phyloP scores from a whole-genome alignment of 1,140 invertebrate genomes.

The Aphelinus certus region DNA sequence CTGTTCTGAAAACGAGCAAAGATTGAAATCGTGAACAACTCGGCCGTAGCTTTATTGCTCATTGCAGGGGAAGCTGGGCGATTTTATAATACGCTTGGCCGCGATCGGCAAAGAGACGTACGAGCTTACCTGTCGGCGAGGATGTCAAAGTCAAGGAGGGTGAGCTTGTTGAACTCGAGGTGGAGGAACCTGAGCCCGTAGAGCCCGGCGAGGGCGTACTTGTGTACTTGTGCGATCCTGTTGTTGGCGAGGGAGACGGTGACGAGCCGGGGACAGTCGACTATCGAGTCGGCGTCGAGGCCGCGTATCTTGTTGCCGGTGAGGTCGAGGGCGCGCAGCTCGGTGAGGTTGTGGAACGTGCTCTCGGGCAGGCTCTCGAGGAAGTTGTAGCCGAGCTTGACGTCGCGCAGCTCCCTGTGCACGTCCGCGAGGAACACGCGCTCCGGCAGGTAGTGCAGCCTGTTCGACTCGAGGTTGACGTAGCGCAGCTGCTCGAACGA shows the following conservation, averaged over 20 bases:
- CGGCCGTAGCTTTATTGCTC: too few relatives aligned
- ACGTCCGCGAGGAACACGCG: conserved; percentile 74
- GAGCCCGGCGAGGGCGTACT: conserved; percentile 74
- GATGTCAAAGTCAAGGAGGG: conserved; percentile 54
- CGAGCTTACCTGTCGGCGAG: conserved; percentile 50
- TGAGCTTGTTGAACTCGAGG: conserved; percentile 60
- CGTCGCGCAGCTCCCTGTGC: conserved; percentile 79
- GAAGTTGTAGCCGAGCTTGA: conserved; percentile 77
- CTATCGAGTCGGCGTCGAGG: conserved; percentile 50
- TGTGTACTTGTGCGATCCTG: conserved; percentile 74
- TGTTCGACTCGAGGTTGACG: conserved; percentile 87
- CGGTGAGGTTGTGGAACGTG: conserved; percentile 74
- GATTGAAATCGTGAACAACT: too few relatives aligned
- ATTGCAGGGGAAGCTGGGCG: too few relatives aligned
- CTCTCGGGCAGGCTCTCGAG: conserved; percentile 76
- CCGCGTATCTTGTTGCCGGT: conserved; percentile 59
- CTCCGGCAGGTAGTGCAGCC: conserved; percentile 71
- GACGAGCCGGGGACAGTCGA: conserved; percentile 58
- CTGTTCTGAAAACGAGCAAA: too few relatives aligned
- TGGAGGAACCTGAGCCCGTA: conserved; percentile 58
- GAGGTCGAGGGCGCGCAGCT: conserved; percentile 58
- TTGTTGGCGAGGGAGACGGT: conserved; percentile 66
- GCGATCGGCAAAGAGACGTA: too few relatives aligned
- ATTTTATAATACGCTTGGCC: too few relatives aligned
- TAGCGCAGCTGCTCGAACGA: conserved; percentile 80